Percentiles rank a stretch among this genome's conserved stretches.
phyloP scores from a whole-genome alignment of 2,113 vertebrate genomes.

The Lipophrys pholis region DNA sequence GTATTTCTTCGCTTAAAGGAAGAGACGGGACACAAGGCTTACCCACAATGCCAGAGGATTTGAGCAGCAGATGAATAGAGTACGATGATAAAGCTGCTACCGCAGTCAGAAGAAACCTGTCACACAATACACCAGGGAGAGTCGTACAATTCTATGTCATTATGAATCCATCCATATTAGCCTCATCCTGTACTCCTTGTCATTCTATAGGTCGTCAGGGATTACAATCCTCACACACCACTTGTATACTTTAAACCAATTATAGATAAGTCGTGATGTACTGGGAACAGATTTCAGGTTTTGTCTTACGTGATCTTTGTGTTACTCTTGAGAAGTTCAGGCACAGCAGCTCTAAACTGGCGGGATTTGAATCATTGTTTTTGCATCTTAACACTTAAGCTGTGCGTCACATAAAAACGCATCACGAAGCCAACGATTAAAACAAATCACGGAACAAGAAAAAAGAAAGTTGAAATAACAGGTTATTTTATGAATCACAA shows the following conservation, averaged over 20 bases:
- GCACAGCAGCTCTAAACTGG: background rate
- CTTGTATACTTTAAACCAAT: background rate
- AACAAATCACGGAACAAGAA: background rate
- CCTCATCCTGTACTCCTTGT: background rate
- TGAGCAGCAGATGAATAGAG: conserved; percentile 95
- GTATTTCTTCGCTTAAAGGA: background rate
- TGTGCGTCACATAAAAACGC: background rate
- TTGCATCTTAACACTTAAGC: background rate
- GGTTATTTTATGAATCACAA: background rate
- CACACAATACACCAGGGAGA: conserved; percentile 17
- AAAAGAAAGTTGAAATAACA: background rate
- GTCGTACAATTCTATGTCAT: background rate
- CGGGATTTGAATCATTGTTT: background rate
- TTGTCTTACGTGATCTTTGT: background rate
- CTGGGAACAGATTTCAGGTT: background rate
- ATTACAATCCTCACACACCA: background rate
- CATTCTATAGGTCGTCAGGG: background rate
- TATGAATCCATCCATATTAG: background rate
- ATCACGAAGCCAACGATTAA: background rate
- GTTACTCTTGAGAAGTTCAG: background rate
- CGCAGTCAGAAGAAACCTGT: conserved; percentile 91
- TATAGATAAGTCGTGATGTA: background rate
- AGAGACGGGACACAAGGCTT: conserved; percentile 61
- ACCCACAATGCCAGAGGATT: conserved; percentile 96
- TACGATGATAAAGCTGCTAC: conserved; percentile 93